Evolutionary conservation across 2,888 invertebrate species (phyloP).

Genomic region (Actias luna): DNA sequence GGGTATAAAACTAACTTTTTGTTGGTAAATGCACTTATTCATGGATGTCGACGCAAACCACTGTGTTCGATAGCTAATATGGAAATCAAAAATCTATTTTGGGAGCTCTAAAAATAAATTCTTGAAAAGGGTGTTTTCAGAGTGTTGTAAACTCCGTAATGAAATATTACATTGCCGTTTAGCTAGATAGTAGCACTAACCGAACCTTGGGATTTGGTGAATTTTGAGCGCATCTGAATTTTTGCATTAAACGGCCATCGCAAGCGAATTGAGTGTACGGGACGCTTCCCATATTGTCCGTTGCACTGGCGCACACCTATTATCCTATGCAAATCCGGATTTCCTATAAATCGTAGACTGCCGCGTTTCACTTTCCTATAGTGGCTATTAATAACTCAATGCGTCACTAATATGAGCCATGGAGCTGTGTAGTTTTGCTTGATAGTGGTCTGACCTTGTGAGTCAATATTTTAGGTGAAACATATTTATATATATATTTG

Average conservation of each 20-base stretch:
- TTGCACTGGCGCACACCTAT: slow-evolving; percentile 57
- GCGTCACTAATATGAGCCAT: slow-evolving; percentile 68
- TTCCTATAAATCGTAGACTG: slow-evolving; percentile 73
- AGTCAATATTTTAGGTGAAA: background rate
- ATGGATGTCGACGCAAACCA: too few species aligned
- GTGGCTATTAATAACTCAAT: slow-evolving; percentile 75
- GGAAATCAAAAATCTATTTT: too few species aligned
- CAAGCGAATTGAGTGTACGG: slow-evolving; percentile 34
- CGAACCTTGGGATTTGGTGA: background rate
- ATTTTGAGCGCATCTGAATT: background rate
- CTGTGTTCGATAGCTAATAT: too few species aligned
- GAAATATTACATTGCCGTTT: too few species aligned
- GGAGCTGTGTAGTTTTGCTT: slow-evolving; percentile 65
- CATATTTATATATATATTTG: too few species aligned
- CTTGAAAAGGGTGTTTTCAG: too few species aligned
- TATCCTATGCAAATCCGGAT: slow-evolving; percentile 80
- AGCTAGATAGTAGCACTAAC: background rate
- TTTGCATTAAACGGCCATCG: slow-evolving; percentile 33
- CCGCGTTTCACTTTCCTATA: slow-evolving; percentile 74
- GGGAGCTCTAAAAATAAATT: too few species aligned
- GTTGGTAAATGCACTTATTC: too few species aligned
- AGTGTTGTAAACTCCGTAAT: too few species aligned
- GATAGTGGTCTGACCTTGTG: slow-evolving; percentile 19
- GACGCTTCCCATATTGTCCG: slow-evolving; percentile 45
- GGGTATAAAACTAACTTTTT: too few species aligned